Base-by-base conservation (phyloP, 23 tunicate species). In the Clavelina lepadiformis region DNA sequence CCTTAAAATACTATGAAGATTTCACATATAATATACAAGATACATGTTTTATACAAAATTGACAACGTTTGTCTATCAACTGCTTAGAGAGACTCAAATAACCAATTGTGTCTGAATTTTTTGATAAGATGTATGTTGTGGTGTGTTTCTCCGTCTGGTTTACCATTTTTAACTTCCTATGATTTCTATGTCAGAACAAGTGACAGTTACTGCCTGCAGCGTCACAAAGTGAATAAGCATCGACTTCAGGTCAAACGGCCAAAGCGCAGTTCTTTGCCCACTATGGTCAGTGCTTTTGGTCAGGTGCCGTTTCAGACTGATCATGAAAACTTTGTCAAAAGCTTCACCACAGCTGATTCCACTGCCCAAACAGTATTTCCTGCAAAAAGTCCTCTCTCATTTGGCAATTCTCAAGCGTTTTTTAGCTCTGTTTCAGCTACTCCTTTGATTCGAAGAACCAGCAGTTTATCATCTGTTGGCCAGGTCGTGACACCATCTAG, bases 151-250 rank as follows among this genome's bases (percentile, higher is more conserved):
- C n/a, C n/a, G n/a, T n/a, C n/a, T n/a, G n/a, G n/a, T n/a, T n/a
- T n/a, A n/a, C n/a, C n/a, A n/a, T n/a, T n/a, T n/a, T n/a, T n/a
- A n/a, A n/a, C n/a, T n/a, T n/a, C n/a, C n/a, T n/a, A n/a, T n/a
- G n/a, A 13, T 54, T 54, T 54, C 60, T 54, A 20, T 46, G 46
- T 46, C 38, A 72, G 78, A 29, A 51, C 67, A 28, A 59, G 35
- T 72, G 78, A 72, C 26, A 72, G 51, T 41, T 68, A 59, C 37
- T 58, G 65, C 31, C 31, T 72, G 58, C 78, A 72, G 46, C 64
- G 65, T 5, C 78, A 72, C 45, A 72, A 72, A 38, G 64, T 56
- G 22, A 72, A 72, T 30, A 41, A 58, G 34, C 78, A 72, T 35
- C 37, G 78, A 13, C 31, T 58, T 45, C 64, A 67, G 5, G 4